Base-by-base conservation (phyloP, 2,113 vertebrate genomes). In the Sitta europaea region DNA sequence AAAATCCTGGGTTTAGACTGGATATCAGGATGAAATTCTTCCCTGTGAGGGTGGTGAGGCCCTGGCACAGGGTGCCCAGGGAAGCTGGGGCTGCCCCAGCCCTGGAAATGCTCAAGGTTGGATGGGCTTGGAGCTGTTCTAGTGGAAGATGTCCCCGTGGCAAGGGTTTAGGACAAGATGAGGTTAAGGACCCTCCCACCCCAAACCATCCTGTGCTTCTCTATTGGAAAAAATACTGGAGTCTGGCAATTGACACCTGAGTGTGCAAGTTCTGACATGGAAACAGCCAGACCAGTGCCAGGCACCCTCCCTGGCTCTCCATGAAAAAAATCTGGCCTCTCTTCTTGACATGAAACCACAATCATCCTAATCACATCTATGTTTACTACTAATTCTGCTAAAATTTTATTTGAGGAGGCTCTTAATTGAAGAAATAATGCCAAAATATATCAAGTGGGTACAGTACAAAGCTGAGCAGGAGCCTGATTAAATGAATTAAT, bases 231-330 rank as follows among this genome's bases (percentile, higher is more conserved):
- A 80, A 66, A 24, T 4, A 21, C 25, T 40, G 11, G 58, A 80
- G 21, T 36, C 36, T 47, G 38, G 38, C 58, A 78, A 45, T 8
- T 65, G 73, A n/a, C 35, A n/a, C 12, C 14, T 0, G 3, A 10
- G 40, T 0, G 5, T 17, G 16, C 3, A 1, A 8, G 15, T 35
- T 89, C 54, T 5, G 2, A 38, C 0, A 1, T 8, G 31, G 50
- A 58, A 91, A 66, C 11, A 40, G 42, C 68, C 57, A 72, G 29
- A 27, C 2, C 62, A 14, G 36, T 1, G 20, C 2, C 33, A 55
- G 66, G 24, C 2, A 29, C 27, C 22, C 7, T 28, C 40, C 14
- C 28, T 77, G 79, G 20, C 16, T 45, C 16, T 14, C 18, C 36
- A 12, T 4, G 21, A 50, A 57, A 68, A 62, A 36, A n/a, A 6